Evolutionary conservation across 2,113 vertebrate genomes (phyloP), one percentile per base, ranked within the genome.

Genomic region (Lagopus muta): DNA sequence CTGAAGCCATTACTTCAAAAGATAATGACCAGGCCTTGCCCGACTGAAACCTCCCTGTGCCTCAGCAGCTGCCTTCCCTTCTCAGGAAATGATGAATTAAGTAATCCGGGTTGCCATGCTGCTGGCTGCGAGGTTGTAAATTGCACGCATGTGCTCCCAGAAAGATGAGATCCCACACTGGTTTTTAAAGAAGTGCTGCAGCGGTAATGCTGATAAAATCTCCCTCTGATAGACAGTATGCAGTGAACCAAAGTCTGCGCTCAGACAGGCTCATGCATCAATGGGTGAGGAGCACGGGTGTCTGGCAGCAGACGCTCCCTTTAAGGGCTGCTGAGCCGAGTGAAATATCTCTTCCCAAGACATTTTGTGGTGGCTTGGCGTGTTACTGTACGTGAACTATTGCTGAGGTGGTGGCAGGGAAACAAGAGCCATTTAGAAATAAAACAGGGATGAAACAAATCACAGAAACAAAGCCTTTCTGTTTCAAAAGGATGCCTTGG

Each of bases 191-290:
- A 93, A 13, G 42, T 66, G 91, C 81, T 0, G 5, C 74, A 40
- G 2, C 30, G 21, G 52, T 11, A 48, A 15, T 2, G 45, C 92
- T 93, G 89, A 88, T 89, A 77, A 27, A 82, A 77, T 38, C 78
- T 85, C 55, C 32, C 42, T 54, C 71, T 87, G 0, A 0, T n/a
- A 40, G 71, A 42, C 65, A 38, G 16, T 4, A 52, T 0, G 17
- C 7, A 0, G 66, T 90, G 91, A 58, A 65, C 66, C 45, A 5
- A 36, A 50, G 78, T 64, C 87, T 12, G 4, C 1, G 19, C 66
- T 43, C 60, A 57, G 88, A 86, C 88, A 95, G 73, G 11, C 52
- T 81, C 86, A 38, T 93, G 86, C 58, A 87, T 96, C 95, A 96
- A 7, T 1, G 24, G 48, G 67, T 72, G 94, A 62, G 24, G 72